phyloP scores from a whole-genome alignment of 1,140 invertebrate genomes.

The Brachionus calyciflorus region DNA sequence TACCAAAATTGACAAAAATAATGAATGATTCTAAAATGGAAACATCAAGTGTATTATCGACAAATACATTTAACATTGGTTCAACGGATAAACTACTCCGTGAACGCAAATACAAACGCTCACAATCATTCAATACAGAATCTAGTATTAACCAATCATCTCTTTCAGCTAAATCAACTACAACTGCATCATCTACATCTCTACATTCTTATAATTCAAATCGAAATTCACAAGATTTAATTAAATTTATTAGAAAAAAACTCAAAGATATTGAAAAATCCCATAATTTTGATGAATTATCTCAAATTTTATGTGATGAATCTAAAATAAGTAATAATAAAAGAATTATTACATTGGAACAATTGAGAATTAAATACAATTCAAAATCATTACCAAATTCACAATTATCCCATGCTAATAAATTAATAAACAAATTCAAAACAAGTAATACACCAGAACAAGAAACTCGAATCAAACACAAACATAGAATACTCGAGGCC shows the following conservation, averaged over 20 bases:
- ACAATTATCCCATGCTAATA: constrained; percentile 3
- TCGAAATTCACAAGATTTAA: neutral
- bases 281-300: neutral
- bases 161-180: neutral
- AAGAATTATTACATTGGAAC: neutral
- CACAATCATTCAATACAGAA: constrained; percentile 9
- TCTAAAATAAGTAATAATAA: no score
- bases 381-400: constrained; percentile 31
- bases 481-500: neutral
- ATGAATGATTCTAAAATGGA: neutral
- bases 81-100: neutral
- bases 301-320: neutral
- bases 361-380: neutral
- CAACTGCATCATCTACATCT: neutral
- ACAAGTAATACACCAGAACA: neutral
- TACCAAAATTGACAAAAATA: neutral
- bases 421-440: neutral
- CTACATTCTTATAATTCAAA: neutral
- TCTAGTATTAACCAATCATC: neutral
- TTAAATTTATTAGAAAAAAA: neutral
- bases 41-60: neutral
- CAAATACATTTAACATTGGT: neutral
- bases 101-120: neutral
- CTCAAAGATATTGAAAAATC: neutral
- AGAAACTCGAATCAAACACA: neutral